Evolutionary conservation across 1,140 invertebrate species (phyloP).

Genomic region (Eufriesea mexicana): DNA sequence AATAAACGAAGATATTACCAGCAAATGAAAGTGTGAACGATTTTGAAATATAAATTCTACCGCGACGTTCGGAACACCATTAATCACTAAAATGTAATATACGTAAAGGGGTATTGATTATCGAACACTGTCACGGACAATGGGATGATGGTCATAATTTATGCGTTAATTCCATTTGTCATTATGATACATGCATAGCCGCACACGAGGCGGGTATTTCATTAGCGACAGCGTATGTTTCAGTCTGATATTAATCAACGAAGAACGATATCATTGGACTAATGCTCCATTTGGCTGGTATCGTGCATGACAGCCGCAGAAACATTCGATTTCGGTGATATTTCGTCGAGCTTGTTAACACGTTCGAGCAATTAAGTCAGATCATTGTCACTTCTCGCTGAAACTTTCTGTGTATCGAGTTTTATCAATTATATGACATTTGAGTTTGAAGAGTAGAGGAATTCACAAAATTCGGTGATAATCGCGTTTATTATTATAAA

Average conservation of each 20-base stretch:
- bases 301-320: background rate
- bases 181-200: conserved; percentile 15
- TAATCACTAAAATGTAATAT: background rate
- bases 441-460: background rate
- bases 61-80: background rate
- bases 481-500: background rate
- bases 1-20: too few relatives aligned
- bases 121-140: conserved; percentile 1
- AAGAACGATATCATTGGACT: background rate
- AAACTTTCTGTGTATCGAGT: background rate
- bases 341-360: background rate
- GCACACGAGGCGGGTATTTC: conserved; percentile 1
- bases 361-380: background rate
- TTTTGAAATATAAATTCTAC: background rate
- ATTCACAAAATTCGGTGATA: background rate
- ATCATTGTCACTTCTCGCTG: background rate
- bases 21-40: too few relatives aligned
- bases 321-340: background rate
- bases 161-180: conserved; percentile 35
- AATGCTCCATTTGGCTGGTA: background rate
- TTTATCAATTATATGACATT: background rate
- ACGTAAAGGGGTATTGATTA: conserved; percentile 34
- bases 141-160: conserved; percentile 18
- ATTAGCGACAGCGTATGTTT: conserved; percentile 6
- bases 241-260: conserved; percentile 12